These are phyloP conservation scores for Idaea biselata DNA, from an alignment of 2,888 invertebrate species.

Conservation along the genomic window DNA sequence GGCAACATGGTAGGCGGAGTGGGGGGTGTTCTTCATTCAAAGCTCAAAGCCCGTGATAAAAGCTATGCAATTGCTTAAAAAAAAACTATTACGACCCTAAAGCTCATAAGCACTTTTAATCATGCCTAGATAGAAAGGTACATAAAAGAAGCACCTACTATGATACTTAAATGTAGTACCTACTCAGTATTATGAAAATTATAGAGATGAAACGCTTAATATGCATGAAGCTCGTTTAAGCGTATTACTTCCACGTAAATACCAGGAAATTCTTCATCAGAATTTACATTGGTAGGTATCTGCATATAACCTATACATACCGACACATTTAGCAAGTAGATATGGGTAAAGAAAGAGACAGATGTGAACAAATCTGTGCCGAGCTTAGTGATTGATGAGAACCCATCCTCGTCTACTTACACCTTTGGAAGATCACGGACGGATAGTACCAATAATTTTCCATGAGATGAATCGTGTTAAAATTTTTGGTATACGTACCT, in stretches of 20 bases:
- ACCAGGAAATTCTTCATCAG: neutral
- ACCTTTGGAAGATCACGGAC: neutral
- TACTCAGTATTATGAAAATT: neutral
- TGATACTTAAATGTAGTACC: neutral
- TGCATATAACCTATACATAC: neutral
- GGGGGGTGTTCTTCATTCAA: no score
- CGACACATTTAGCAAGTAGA: neutral
- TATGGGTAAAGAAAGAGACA: neutral
- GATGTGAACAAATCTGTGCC: neutral
- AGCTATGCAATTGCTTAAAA: no score
- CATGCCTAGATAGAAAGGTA: no score
- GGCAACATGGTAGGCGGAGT: no score
- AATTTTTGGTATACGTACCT: neutral
- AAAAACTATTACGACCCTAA: no score
- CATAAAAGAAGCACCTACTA: no score
- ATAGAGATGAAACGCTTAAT: neutral
- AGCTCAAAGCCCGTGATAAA: no score
- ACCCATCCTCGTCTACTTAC: neutral
- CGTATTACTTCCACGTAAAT: neutral
- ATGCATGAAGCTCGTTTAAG: neutral
- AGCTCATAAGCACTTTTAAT: no score
- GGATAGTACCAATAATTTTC: neutral
- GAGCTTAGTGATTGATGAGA: neutral
- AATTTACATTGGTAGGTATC: neutral
- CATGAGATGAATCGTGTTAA: neutral